Base-by-base conservation (phyloP, 2,113 vertebrate genomes). In the Chaetops frenatus region DNA sequence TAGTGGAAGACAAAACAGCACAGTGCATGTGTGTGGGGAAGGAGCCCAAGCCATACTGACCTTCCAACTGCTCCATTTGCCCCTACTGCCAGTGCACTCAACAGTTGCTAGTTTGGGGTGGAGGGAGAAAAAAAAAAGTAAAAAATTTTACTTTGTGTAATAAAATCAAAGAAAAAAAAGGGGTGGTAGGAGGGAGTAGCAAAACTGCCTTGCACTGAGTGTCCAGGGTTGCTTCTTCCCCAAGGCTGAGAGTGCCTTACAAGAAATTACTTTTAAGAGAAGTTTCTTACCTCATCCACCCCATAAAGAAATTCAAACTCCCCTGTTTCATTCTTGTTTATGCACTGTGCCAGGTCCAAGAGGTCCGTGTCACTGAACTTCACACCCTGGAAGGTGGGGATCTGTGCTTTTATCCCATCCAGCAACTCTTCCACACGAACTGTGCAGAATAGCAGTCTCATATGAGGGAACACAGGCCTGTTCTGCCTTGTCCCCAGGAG, bases 1-100 rank as follows among this genome's bases (percentile, higher is more conserved):
- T 2, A 83, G 64, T 20, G 22, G 38, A 66, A 90, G 51, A 88
- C 6, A 23, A 16, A 94, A 53, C 73, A 82, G 23, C 25, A 76
- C 47, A 33, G n/a, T 31, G 35, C 33, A 25, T 24, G 19, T 61
- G n/a, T 67, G 4, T 74, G 22, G 36, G 31, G 50, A 61, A 65
- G 70, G 40, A 86, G 38, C 81, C 36, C 67, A 79, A 88, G 92
- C 6, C 38, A 64, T 94, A 89, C 92, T 97, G 79, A 99, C 99
- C 99, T 99, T 96, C 99, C 99, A 69, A 99, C 98, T 3, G 98
- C 99, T 95, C 99, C 99, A 8, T 97, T 69, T n/a, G 98, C 99
- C 92, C 99, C 99, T 96, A 99, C 36, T 38, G 86, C 97, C 96
- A 99, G 96, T 19, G 96, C 99, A 81, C 98, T 97, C 83, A 99